These are phyloP conservation scores for Drosophila virilis DNA, from an alignment of 1,140 invertebrate species.

Conservation along the genomic window DNA sequence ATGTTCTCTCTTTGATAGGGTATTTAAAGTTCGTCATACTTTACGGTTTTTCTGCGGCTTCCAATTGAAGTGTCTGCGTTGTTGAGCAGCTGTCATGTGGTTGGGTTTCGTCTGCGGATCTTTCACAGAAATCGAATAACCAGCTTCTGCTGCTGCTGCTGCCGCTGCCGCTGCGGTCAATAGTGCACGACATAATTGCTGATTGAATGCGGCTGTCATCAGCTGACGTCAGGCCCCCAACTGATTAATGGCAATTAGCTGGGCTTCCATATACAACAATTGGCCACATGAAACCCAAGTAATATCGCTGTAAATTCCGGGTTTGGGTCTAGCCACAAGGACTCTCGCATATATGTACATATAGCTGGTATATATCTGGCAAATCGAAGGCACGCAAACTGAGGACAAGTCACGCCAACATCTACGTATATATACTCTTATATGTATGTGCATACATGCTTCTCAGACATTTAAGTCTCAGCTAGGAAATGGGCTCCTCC, in stretches of 20 bases:
- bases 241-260: slow-evolving; percentile 79
- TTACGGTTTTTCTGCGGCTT: slow-evolving; percentile 7
- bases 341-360: background rate
- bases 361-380: background rate
- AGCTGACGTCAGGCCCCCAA: slow-evolving; percentile 51
- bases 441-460: slow-evolving; percentile 2
- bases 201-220: slow-evolving; percentile 69
- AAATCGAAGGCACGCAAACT: slow-evolving; percentile 12
- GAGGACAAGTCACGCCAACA: slow-evolving; percentile 32
- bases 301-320: background rate
- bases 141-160: background rate
- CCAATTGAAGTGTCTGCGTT: slow-evolving; percentile 61
- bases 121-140: slow-evolving; percentile 36
- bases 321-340: background rate
- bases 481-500: slow-evolving; percentile 17
- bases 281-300: background rate
- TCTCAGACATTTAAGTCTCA: slow-evolving; percentile 39
- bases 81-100: slow-evolving; percentile 42
- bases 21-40: background rate
- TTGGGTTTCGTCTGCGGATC: slow-evolving; percentile 35
- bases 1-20: background rate
- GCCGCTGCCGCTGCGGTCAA: too few species aligned
- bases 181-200: slow-evolving; percentile 68
- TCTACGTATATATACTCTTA: background rate
- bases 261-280: slow-evolving; percentile 2